Conservation (phyloP, 2,113 vertebrate genomes). For the Amphiprion percula region DNA sequence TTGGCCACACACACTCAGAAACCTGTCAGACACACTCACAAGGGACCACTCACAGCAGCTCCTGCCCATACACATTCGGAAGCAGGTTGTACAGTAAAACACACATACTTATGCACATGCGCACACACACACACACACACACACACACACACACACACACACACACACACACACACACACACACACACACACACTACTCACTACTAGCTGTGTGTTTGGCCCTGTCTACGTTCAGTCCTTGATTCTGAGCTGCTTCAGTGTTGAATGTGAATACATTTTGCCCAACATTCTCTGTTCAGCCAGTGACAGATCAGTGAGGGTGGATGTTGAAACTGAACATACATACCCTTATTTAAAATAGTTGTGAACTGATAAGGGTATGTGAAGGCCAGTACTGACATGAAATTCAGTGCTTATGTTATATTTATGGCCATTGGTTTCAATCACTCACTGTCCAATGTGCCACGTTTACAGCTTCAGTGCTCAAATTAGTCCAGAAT, state of each 20-base stretch:
- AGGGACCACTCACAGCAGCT: background rate
- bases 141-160: too few relatives aligned
- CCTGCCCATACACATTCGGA: background rate
- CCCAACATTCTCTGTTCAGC: background rate
- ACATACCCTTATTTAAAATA: conserved; percentile 17
- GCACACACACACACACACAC: background rate
- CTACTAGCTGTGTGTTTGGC: background rate
- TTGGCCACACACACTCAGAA: conserved; percentile 26
- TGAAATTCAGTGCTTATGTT: background rate
- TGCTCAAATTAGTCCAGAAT: too few relatives aligned
- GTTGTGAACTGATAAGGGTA: conserved; percentile 13
- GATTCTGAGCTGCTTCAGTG: background rate
- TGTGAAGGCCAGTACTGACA: background rate
- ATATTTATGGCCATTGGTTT: too few relatives aligned
- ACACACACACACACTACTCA: too few relatives aligned
- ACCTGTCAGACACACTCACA: conserved; percentile 10
- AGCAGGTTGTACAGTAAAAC: background rate
- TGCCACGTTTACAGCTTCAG: too few relatives aligned
- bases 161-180: too few relatives aligned
- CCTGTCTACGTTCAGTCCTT: background rate
- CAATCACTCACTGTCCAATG: too few relatives aligned
- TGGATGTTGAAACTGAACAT: conserved; percentile 34
- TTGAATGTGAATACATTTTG: conserved; percentile 8
- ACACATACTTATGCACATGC: background rate
- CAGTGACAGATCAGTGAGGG: conserved; percentile 10